Percentiles rank a stretch among this genome's conserved stretches.
Conservation (phyloP, 1,140 invertebrate species). For the Calycopis cecrops region DNA sequence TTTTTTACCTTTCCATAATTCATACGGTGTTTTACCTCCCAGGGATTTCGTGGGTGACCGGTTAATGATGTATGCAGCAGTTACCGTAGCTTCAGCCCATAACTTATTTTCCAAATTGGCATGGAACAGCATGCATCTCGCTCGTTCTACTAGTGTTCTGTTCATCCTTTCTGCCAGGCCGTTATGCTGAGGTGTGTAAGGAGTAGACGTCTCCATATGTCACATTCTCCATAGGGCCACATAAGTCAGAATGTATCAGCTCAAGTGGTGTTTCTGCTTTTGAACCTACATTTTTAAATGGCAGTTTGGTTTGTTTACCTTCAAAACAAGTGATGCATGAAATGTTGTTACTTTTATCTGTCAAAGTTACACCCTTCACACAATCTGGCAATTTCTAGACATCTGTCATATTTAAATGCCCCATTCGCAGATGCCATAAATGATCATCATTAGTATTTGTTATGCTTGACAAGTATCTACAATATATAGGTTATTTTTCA, state of each 20-base stretch:
- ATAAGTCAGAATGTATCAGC: conserved; percentile 4
- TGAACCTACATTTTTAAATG: conserved; percentile 15
- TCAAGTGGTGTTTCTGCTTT: too few relatives aligned
- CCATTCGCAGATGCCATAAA: conserved; percentile 26
- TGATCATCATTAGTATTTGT: conserved; percentile 17
- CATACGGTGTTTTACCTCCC: too few relatives aligned
- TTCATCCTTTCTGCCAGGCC: too few relatives aligned
- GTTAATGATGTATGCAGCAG: too few relatives aligned
- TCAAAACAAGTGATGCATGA: conserved; percentile 18
- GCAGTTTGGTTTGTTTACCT: conserved; percentile 15
- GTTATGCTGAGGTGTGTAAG: too few relatives aligned
- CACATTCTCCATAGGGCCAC: neutral
- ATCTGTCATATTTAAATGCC: conserved; percentile 22
- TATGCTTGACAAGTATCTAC: conserved; percentile 16
- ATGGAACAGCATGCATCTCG: too few relatives aligned
- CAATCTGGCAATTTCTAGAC: conserved; percentile 20
- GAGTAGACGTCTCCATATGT: neutral
- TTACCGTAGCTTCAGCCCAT: too few relatives aligned
- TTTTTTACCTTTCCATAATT: too few relatives aligned
- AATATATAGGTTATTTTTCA: conserved; percentile 21
- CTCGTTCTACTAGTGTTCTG: too few relatives aligned
- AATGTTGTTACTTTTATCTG: conserved; percentile 18
- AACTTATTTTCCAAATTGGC: too few relatives aligned
- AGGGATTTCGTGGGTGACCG: too few relatives aligned
- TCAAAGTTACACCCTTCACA: conserved; percentile 21